These are phyloP conservation scores for cat (Felis catus) DNA, from an alignment of 2,113 vertebrate genomes.

Conservation along the genomic window F.catus_Fca126_mat1.0 CM031415.1:85653501-85654000, in stretches of 20 bases:
- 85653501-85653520: too few relatives aligned
- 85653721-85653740: neutral
- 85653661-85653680: neutral
- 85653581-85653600: too few relatives aligned
- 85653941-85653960: neutral
- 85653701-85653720: neutral
- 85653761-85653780: neutral
- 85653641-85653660: too few relatives aligned
- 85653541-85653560: too few relatives aligned
- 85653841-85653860: neutral
- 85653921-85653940: neutral
- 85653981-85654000: neutral
- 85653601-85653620: too few relatives aligned
- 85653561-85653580: too few relatives aligned
- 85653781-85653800: neutral
- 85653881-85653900: neutral
- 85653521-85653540: too few relatives aligned
- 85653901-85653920: neutral
- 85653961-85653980: neutral
- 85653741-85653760: neutral
- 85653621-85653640: too few relatives aligned
- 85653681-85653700: neutral
- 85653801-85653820: neutral
- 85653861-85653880: neutral
- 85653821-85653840: neutral